Evolutionary conservation across 1,140 invertebrate species (phyloP).

Genomic region (Hylaeus anthracinus): DNA sequence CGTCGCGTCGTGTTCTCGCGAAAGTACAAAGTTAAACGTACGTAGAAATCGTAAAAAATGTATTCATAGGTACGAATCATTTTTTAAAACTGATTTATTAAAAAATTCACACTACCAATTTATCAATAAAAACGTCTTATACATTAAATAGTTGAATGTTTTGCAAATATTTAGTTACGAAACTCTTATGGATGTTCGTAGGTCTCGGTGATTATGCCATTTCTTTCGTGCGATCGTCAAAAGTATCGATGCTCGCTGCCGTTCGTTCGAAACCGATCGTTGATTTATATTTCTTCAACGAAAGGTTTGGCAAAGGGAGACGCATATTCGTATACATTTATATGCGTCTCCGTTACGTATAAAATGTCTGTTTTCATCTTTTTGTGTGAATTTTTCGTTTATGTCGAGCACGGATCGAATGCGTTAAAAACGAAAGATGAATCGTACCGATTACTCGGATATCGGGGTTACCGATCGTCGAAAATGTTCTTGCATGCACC

Average conservation of each 20-base stretch:
- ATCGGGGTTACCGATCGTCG: slow-evolving; percentile 23
- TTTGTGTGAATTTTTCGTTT: slow-evolving; percentile 19
- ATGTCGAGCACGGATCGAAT: slow-evolving; percentile 1
- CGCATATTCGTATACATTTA: neutral
- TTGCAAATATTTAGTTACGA: slow-evolving; percentile 51
- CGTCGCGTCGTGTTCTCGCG: neutral
- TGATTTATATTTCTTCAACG: slow-evolving; percentile 26
- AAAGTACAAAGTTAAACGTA: neutral
- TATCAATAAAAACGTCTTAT: slow-evolving; percentile 79
- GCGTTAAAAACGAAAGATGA: slow-evolving; percentile 11
- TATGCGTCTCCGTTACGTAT: slow-evolving; percentile 2
- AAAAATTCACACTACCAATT: slow-evolving; percentile 79
- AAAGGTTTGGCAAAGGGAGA: neutral
- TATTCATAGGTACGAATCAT: neutral
- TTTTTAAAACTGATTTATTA: slow-evolving; percentile 76
- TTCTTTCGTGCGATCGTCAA: slow-evolving; percentile 68
- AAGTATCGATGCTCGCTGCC: slow-evolving; percentile 38
- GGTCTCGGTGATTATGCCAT: slow-evolving; percentile 56
- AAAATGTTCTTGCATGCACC: slow-evolving; percentile 48
- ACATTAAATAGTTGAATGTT: slow-evolving; percentile 76
- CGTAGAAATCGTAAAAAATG: neutral
- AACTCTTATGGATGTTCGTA: slow-evolving; percentile 60
- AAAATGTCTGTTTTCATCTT: neutral
- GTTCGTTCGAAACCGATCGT: slow-evolving; percentile 45
- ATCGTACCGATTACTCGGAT: slow-evolving; percentile 11